Evolutionary conservation across 2,888 invertebrate genomes (phyloP), one percentile per base, ranked within the genome.

Genomic region (Ganaspis brasiliensis): DNA sequence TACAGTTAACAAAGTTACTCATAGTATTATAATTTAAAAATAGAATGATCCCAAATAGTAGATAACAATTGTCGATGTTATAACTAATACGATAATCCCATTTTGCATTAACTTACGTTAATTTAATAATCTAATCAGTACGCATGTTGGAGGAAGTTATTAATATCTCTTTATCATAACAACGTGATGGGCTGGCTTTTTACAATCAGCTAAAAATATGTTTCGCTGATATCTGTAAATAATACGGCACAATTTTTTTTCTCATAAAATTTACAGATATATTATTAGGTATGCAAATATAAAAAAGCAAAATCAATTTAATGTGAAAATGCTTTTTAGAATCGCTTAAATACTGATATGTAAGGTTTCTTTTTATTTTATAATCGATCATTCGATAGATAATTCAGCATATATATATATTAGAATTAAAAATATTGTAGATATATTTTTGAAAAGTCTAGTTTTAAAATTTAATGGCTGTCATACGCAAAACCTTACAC

Each of bases 101-200:
- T n/a, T 40, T 24, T 40, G 40, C 8, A 24, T 63, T 40, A 63
- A 63, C 40, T 63, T 63, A 19, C 9, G 19, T 19, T 40, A 40
- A 63, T 63, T 40, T 37, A 63, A 63, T 63, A 21, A n/a, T 63
- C 63, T 63, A 63, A 63, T 63, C 63, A 21, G 37, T 40, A 63
- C 63, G 63, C 63, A 63, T 63, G 63, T 63, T 63, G 63, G 40
- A 40, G n/a, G 63, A 63, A 63, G 21, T 40, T 63, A 63, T 63
- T 63, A 63, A 63, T 40, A 24, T 21, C 40, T 63, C 19, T 52
- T n/a, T 49, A 61, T 4, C n/a, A 21, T 37, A 37, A 40, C 40
- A 63, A 63, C 14, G 63, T 14, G 40, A 40, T 37, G 37, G 63
- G 63, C 40, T 59, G 31, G 16, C 16, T 63, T 40, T 40, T 6